Conservation (phyloP, 2,797 vertebrate species). For the Gobio occitaniae region DNA sequence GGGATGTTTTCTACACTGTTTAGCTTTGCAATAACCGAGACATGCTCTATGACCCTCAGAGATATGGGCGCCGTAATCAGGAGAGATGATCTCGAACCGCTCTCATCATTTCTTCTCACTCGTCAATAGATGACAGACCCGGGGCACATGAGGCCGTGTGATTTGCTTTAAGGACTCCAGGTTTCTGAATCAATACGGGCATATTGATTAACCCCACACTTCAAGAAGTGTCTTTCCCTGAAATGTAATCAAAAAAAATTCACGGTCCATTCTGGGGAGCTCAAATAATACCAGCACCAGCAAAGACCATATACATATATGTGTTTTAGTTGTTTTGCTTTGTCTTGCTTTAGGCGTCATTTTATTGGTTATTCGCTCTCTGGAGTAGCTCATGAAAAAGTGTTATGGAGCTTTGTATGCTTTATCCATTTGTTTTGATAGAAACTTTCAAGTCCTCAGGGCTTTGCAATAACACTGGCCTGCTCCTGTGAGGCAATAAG, state of each 20-base stretch:
- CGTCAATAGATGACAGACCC: slow-evolving; percentile 48
- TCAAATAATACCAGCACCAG: slow-evolving; percentile 10
- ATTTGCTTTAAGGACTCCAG: slow-evolving; percentile 44
- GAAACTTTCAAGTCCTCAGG: slow-evolving; percentile 53
- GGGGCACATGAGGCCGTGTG: slow-evolving; percentile 37
- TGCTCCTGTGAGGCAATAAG: slow-evolving; percentile 58
- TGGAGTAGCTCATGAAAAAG: slow-evolving; percentile 47
- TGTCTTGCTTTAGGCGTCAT: slow-evolving; percentile 48
- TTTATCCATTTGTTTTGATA: slow-evolving; percentile 52
- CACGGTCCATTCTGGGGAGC: background rate
- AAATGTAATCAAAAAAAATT: slow-evolving; percentile 28
- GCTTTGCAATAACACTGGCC: slow-evolving; percentile 49
- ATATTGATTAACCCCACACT: slow-evolving; percentile 49
- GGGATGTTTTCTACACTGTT: slow-evolving; percentile 43
- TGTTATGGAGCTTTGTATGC: slow-evolving; percentile 47
- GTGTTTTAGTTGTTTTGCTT: slow-evolving; percentile 30
- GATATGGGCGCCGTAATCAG: slow-evolving; percentile 53
- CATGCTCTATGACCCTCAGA: slow-evolving; percentile 33
- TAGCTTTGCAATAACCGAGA: slow-evolving; percentile 34
- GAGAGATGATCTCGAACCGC: slow-evolving; percentile 43
- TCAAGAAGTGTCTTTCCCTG: slow-evolving; percentile 16
- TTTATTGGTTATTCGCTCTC: slow-evolving; percentile 51
- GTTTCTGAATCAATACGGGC: slow-evolving; percentile 50
- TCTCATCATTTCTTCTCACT: slow-evolving; percentile 54
- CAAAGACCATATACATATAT: slow-evolving; percentile 11